Evolutionary conservation across 2,113 vertebrate species (phyloP), one percentile per base, ranked within the genome.

Genomic region (Holacanthus passer): DNA sequence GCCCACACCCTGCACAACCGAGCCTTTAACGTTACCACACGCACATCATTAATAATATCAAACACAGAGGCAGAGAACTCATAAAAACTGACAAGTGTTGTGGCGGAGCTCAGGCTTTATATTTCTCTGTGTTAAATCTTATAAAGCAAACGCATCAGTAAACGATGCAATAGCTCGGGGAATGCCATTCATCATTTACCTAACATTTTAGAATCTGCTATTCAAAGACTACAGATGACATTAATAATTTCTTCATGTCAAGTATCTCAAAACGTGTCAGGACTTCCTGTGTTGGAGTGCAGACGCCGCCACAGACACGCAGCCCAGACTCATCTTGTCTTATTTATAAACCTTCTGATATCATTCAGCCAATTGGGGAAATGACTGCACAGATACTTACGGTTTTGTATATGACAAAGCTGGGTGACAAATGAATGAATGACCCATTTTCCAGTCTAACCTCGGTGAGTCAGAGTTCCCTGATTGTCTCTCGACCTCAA

Each of bases 401-500:
- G 53, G 64, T 62, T 82, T 73, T 72, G 29, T 77, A 13, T 66
- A 45, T 65, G 53, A 84, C 53, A 65, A 75, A 60, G 43, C 77
- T 45, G 4, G 22, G 55, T 56, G 56, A 82, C 59, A 56, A 64
- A 84, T 68, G 60, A 74, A 50, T 39, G 27, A 81, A 62, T 87
- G 86, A 89, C 83, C 77, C 52, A 83, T 77, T 90, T 80, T 82
- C 56, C 24, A 35, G 55, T 48, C 20, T 29, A 45, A 53, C 63
- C 27, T 52, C 35, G 0, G 29, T 70, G 31, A 83, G 65, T 56
- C 73, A 55, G 45, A 63, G 32, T 65, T 76, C 78, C 41, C 58
- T 82, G 77, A 87, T 79, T 78, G 79, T 73, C 60, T 73, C 19
- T 19, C 39, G 22, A 39, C 72, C 64, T 53, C 48, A 29, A 35